Base-by-base conservation (phyloP, 2,888 invertebrate species). In the Drosophila nigricruria region DNA sequence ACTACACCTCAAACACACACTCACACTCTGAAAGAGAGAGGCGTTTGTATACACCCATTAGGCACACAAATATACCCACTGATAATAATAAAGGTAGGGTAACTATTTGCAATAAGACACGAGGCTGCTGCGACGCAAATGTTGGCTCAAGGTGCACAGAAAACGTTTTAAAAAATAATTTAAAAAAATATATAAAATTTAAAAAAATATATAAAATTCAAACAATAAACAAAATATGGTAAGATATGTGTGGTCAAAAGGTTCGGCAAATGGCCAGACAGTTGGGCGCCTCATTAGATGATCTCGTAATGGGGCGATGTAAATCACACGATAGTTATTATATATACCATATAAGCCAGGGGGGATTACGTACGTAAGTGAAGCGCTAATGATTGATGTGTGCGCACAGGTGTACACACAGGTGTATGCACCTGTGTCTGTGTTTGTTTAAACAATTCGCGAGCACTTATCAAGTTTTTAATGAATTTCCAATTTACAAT, bases 401-500 rank as follows among this genome's bases (percentile, higher is more conserved):
- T 70, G 60, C 10, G 56, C 10, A 12, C 32, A 12, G 9, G 12
- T 20, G 12, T 20, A 38, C 34, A 27, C 27, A 27, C 45, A 45
- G 23, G 23, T 43, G 23, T 47, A 40, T n/a, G 38, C 20, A 18
- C 54, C 32, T 61, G 69, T 30, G 40, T 18, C 32, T 57, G 42
- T 50, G 56, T 83, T 82, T 88, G 80, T 62, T 70, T 65, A 82
- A 85, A 40, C 82, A 82, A 88, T 84, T 84, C 36, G 73, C 79
- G 66, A 62, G 50, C 86, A 82, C 71, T 87, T 87, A 83, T 87
- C 88, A 73, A 72, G 58, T 67, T 71, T 49, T 25, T 79, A 83
- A 83, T 86, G 79, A 86, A 86, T 77, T 81, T 71, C 81, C 77
- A 83, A 84, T 88, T 84, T 71, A 80, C 82, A 78, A 80, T 82